Base-by-base conservation (phyloP, 2,113 vertebrate species). In the Elephantulus edwardii region DNA sequence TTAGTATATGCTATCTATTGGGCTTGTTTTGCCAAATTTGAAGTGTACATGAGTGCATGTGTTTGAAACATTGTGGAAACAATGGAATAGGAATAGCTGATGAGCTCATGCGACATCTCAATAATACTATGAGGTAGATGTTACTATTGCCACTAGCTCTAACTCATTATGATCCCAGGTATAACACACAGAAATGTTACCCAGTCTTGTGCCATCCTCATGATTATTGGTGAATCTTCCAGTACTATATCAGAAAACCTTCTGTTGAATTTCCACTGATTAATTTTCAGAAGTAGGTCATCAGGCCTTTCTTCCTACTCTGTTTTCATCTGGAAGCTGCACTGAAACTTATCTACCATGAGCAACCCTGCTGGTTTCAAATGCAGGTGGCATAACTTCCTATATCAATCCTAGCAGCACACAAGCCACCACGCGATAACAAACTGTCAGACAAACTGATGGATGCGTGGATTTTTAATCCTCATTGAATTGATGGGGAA, bases 401-500 rank as follows among this genome's bases (percentile, higher is more conserved):
- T 9, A 19, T 35, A 38, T 68, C 9, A 38, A 9, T n/a, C n/a
- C n/a, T n/a, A 38, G 66, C 16, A 38, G 24, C 35, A 24, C 7
- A 7, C 35, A 68, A 68, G 10, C 19, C 8, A 38, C 66, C 66
- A 8, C 17, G 10, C n/a, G 19, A n/a, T 1, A 17, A 33, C n/a
- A 68, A 68, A 38, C 35, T 68, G 16, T 68, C 71, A 30, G 42
- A 44, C 7, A 6, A 46, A 3, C n/a, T 46, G 71, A 74, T 33
- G 28, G 14, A 12, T 26, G 28, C 79, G 17, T 84, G 38, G 22
- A 62, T 50, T 70, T 89, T 12, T 85, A 81, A 42, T 60, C 28
- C 19, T 42, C 58, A 62, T 92, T 81, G 84, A 89, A 46, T 38
- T 58, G 70, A 64, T 33, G 58, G 74, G 48, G 64, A 93, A 91